Evolutionary conservation across 2,888 invertebrate species (phyloP).

Genomic region (Pyrochroa serraticornis): DNA sequence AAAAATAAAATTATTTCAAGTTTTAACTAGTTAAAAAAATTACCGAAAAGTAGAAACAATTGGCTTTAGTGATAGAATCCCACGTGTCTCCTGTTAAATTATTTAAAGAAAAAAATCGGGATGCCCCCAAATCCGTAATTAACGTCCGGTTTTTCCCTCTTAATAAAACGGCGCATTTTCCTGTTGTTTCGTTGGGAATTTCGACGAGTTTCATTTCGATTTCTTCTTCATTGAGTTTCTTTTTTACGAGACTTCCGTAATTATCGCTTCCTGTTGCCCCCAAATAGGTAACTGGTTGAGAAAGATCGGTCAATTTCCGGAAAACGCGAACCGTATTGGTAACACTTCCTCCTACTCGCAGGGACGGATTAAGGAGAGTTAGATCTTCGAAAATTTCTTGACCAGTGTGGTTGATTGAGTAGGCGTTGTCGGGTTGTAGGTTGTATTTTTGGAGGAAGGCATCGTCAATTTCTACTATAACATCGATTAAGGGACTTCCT

Average conservation of each 20-base stretch:
- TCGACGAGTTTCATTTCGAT: conserved; percentile 31
- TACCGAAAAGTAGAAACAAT: conserved; percentile 40
- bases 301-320: conserved; percentile 25
- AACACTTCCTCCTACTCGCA: conserved; percentile 40
- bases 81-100: conserved; percentile 20
- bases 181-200: conserved; percentile 29
- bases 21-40: conserved; percentile 16
- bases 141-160: conserved; percentile 36
- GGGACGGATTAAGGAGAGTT: conserved; percentile 11
- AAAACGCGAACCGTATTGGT: conserved; percentile 39
- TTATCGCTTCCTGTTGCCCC: conserved; percentile 39
- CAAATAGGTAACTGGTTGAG: conserved; percentile 28
- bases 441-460: conserved; percentile 35
- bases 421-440: conserved; percentile 35
- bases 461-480: conserved; percentile 34
- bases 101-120: conserved; percentile 27
- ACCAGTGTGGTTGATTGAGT: conserved; percentile 13
- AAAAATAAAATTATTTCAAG: conserved; percentile 13
- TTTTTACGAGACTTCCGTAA: conserved; percentile 31
- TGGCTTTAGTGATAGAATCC: conserved; percentile 18
- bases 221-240: conserved; percentile 27
- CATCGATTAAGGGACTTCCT: conserved; percentile 41
- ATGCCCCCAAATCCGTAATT: conserved; percentile 41
- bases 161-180: conserved; percentile 39
- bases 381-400: conserved; percentile 33